phyloP scores from a whole-genome alignment of 2,113 vertebrate genomes.

The Xiphophorus maculatus region DNA sequence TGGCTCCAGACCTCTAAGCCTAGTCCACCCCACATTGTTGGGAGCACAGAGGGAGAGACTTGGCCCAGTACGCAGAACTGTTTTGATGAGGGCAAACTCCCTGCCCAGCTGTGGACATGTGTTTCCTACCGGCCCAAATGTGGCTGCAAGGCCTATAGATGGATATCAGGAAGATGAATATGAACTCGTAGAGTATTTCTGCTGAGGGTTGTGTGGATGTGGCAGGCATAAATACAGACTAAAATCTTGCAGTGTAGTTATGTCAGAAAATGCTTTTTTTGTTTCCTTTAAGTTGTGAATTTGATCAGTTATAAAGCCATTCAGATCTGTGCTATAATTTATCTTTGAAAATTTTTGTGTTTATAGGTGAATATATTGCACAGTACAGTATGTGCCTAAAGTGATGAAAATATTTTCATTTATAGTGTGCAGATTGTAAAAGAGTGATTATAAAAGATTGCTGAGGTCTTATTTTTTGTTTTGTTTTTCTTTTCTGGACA shows the following conservation, averaged over 20 bases:
- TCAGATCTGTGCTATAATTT: constrained; percentile 13
- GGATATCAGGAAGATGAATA: constrained; percentile 42
- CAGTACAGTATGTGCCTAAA: constrained; percentile 72
- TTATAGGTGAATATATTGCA: constrained; percentile 52
- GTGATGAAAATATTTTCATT: constrained; percentile 58
- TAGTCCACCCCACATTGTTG: constrained; percentile 57
- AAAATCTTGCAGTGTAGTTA: constrained; percentile 16
- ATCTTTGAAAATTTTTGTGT: constrained; percentile 40
- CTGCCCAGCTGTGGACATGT: constrained; percentile 59
- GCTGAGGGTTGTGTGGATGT: constrained; percentile 47
- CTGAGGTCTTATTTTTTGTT: constrained; percentile 21
- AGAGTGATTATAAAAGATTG: constrained; percentile 13
- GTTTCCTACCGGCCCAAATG: constrained; percentile 43
- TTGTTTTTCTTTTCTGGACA: constrained; percentile 24
- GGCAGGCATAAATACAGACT: background rate
- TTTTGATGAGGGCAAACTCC: constrained; percentile 60
- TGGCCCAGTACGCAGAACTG: constrained; percentile 52
- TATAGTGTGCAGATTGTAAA: constrained; percentile 45
- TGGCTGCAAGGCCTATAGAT: constrained; percentile 34
- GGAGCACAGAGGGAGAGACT: constrained; percentile 48
- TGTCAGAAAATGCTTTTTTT: constrained; percentile 15
- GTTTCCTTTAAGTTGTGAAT: constrained; percentile 47
- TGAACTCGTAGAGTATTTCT: constrained; percentile 60
- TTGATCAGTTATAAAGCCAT: constrained; percentile 4
- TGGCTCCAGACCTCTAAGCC: constrained; percentile 58